phyloP scores from a whole-genome alignment of 35 echinoderm and acorn worm genomes.

The Heliocidaris erythrogramma region DNA sequence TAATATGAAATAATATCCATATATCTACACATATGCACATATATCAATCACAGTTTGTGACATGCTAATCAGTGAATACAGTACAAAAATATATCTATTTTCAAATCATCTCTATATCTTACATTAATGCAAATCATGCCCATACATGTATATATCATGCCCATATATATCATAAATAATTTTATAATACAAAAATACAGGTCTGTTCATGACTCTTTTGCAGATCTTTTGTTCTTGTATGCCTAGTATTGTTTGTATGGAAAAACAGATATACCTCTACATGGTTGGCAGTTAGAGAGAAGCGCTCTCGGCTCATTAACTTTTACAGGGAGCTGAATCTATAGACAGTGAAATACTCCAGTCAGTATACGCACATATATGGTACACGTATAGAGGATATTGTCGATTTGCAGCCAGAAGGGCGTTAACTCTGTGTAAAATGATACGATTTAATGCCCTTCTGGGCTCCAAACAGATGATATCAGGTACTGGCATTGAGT shows the following conservation, averaged over 20 bases:
- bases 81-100: slow-evolving; percentile 45
- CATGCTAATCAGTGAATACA: slow-evolving; percentile 18
- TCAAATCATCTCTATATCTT: neutral
- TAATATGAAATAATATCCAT: neutral
- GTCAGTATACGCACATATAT: no score
- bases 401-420: no score
- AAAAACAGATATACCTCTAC: neutral
- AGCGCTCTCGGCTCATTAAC: neutral
- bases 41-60: neutral
- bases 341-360: no score
- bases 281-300: neutral
- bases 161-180: neutral
- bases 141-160: neutral
- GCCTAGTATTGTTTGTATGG: neutral
- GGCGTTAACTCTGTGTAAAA: no score
- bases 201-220: neutral
- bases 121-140: neutral
- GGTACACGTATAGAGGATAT: no score
- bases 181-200: neutral
- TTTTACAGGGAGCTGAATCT: no score
- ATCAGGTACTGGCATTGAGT: neutral
- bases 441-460: no score
- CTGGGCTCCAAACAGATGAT: no score
- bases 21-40: neutral
- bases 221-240: neutral